Base-by-base conservation (phyloP, 2,113 vertebrate genomes). In the Zingel zingel region DNA sequence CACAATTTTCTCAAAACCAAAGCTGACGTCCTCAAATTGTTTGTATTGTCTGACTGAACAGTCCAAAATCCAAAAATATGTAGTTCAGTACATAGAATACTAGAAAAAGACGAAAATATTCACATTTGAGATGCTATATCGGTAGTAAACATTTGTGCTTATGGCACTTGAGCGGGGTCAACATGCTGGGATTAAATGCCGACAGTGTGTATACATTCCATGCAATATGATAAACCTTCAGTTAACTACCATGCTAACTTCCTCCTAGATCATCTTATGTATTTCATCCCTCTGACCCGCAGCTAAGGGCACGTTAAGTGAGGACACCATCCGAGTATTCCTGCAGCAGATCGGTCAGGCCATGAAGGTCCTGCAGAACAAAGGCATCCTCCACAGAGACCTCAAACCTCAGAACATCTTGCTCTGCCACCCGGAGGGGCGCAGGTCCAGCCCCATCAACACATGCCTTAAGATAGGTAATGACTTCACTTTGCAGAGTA, bases 371-470 rank as follows among this genome's bases (percentile, higher is more conserved):
- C 89, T 99, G 61, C 96, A 97, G 86, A 96, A 96, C 92, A 98
- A 98, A 89, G 98, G 96, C 81, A 97, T 99, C 91, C 96, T 99
- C 84, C 98, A 99, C 86, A 94, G 98, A 9, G 98, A 99, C 93
- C 93, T 99, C 80, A 99, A 99, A 81, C 98, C 98, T 0, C 98
- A 99, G 94, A 99, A 99, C 79, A 98, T 99, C 72, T 95, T 99
- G 68, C 95, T 99, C 25, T 97, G 97, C 59, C 97, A 96, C 3
- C 79, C 94, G 0, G 96, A 96, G 3, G 96, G 97, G 2, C 96
- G 97, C 83, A 96, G 95, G 11, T 94, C 96, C 72, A 97, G 95
- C 77, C 96, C 97, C 82, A 95, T 92, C 86, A 98, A 95, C 75
- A 98, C 96, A 87, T 96, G 96, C 21, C 96, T 99, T 58, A 99